These are phyloP conservation scores for Aphaenogaster ashmeadi DNA, from an alignment of 1,140 invertebrate species.

Conservation along the genomic window DNA sequence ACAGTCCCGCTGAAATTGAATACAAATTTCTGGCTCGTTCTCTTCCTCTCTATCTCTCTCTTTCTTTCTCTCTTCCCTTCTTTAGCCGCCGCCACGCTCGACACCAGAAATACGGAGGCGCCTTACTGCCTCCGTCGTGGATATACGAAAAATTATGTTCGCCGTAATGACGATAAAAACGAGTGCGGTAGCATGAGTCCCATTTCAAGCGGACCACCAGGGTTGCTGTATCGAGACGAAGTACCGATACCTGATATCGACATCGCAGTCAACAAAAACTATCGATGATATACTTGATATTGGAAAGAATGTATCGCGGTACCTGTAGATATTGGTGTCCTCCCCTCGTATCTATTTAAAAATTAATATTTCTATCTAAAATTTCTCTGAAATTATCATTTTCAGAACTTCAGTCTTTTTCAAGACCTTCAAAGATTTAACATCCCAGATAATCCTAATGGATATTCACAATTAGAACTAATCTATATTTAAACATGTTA, in stretches of 20 bases:
- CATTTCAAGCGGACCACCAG: slow-evolving; percentile 69
- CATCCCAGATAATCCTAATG: neutral
- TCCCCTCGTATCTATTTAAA: slow-evolving; percentile 11
- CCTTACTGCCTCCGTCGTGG: slow-evolving; percentile 61
- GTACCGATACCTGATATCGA: slow-evolving; percentile 62
- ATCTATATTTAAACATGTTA: neutral
- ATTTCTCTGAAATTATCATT: neutral
- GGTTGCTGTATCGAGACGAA: slow-evolving; percentile 55
- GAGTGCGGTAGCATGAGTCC: slow-evolving; percentile 71
- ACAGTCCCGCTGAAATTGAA: slow-evolving; percentile 80
- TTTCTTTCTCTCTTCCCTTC: neutral
- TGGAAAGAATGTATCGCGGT: slow-evolving; percentile 40
- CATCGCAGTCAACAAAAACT: slow-evolving; percentile 54
- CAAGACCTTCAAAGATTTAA: neutral
- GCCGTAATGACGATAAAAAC: slow-evolving; percentile 80
- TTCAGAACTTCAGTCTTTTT: neutral
- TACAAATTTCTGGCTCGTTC: slow-evolving; percentile 77
- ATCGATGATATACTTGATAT: slow-evolving; percentile 64
- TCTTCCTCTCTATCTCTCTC: neutral
- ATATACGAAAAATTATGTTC: slow-evolving; percentile 80
- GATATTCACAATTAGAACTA: neutral
- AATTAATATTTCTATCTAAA: slow-evolving; percentile 36
- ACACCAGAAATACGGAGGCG: slow-evolving; percentile 74
- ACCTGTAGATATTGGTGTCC: slow-evolving; percentile 39
- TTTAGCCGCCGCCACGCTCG: slow-evolving; percentile 28